These are phyloP conservation scores for Lithosia quadra DNA, from an alignment of 2,888 invertebrate species.

Conservation along the genomic window DNA sequence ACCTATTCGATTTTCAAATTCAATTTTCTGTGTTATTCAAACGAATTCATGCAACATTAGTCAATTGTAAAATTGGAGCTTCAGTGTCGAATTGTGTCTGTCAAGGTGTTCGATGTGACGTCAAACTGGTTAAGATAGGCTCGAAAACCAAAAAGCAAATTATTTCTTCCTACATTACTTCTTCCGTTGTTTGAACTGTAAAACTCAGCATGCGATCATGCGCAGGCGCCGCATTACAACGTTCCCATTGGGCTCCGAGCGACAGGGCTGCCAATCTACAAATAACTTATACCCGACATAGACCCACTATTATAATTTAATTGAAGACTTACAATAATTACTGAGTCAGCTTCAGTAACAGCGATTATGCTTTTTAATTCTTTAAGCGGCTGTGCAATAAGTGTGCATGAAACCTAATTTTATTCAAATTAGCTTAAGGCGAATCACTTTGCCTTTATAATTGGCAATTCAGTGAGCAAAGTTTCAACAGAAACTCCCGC, in stretches of 20 bases:
- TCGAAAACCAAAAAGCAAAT: slow-evolving; percentile 51
- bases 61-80: no score
- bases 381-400: slow-evolving; percentile 36
- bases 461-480: slow-evolving; percentile 27
- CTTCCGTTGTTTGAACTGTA: slow-evolving; percentile 68
- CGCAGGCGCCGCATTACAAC: slow-evolving; percentile 81
- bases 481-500: slow-evolving; percentile 10
- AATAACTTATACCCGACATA: slow-evolving; percentile 71
- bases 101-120: not conserved
- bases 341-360: slow-evolving; percentile 56
- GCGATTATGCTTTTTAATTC: slow-evolving; percentile 57
- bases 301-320: slow-evolving; percentile 77
- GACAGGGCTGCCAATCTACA: slow-evolving; percentile 82
- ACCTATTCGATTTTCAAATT: slow-evolving; percentile 43
- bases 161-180: slow-evolving; percentile 57
- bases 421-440: slow-evolving; percentile 42
- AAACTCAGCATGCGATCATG: slow-evolving; percentile 78
- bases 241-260: slow-evolving; percentile 79
- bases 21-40: slow-evolving; percentile 22
- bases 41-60: not conserved
- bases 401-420: slow-evolving; percentile 54
- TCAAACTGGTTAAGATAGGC: slow-evolving; percentile 25
- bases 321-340: slow-evolving; percentile 73
- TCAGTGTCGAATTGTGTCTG: not conserved
- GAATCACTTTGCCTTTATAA: slow-evolving; percentile 29